Evolutionary conservation across 2,888 invertebrate genomes (phyloP), one percentile per base, ranked within the genome.

Genomic region (Megastigmus dorsalis): DNA sequence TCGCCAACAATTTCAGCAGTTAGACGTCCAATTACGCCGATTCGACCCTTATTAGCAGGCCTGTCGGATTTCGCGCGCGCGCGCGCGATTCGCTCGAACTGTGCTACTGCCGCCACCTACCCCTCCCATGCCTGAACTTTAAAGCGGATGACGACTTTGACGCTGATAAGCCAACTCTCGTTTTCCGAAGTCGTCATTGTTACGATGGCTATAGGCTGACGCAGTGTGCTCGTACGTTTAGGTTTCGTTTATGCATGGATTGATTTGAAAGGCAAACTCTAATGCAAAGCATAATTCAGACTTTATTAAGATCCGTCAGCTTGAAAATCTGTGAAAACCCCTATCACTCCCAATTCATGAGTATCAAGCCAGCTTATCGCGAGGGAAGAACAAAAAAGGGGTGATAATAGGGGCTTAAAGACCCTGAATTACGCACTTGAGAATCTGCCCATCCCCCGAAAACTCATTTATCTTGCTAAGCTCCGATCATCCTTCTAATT

Each of bases 11-110:
- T 84, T 82, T 74, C 63, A 83, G 77, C 77, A 79, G 80, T 85
- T 83, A 81, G 81, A 80, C 77, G 78, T 78, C 77, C 81, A 84
- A 85, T 84, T 83, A 83, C 73, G 71, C 76, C 75, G 65, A 82
- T 83, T 83, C 80, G 76, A 74, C 73, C 76, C 79, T 78, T 79
- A 80, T 80, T 80, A 80, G 76, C 62, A 41, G 3, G 52, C 59
- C 68, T 38, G 68, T 62, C 68, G 63, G 68, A 68, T 62, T 74
- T 68, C 45, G 66, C 48, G 50, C 62, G 59, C n/a, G 6, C 41
- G 15, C 66, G 15, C 23, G 55, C 33, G 28, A 45, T n/a, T 10
- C 23, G 43, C n/a, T 20, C 7, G 30, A 3, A 13, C n/a, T 9
- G 52, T 13, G 20, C 13, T 66, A n/a, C n/a, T n/a, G n/a, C n/a